Conservation (phyloP, 1,140 invertebrate genomes). For the Pachypsylla venusta region DNA sequence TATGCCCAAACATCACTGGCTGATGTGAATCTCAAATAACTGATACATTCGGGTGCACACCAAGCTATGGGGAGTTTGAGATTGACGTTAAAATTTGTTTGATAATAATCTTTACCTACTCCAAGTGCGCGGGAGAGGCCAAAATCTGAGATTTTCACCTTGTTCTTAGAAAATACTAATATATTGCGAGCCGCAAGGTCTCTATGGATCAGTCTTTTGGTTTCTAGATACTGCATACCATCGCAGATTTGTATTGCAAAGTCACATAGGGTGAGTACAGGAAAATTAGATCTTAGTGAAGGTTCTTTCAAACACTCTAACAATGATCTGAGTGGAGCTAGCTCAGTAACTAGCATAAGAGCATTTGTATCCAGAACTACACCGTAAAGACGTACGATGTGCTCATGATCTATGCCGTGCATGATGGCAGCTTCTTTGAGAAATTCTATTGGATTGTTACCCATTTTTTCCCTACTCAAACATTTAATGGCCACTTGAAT, state of each 20-base stretch:
- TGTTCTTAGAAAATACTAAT: slow-evolving; percentile 86
- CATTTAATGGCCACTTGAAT: slow-evolving; percentile 97
- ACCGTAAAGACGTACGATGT: slow-evolving; percentile 91
- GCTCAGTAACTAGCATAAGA: slow-evolving; percentile 90
- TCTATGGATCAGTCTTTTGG: slow-evolving; percentile 83
- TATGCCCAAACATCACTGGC: slow-evolving; percentile 96
- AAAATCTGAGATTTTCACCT: slow-evolving; percentile 97
- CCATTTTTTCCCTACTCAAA: slow-evolving; percentile 81
- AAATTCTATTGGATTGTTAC: slow-evolving; percentile 90
- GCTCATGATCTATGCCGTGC: slow-evolving; percentile 92
- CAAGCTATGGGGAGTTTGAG: slow-evolving; percentile 95
- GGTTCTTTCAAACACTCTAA: slow-evolving; percentile 92
- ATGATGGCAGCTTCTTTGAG: slow-evolving; percentile 96
- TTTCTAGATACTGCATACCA: slow-evolving; percentile 90
- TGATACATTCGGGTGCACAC: slow-evolving; percentile 97
- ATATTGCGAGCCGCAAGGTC: slow-evolving; percentile 92
- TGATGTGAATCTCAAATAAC: slow-evolving; percentile 88
- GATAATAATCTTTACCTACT: slow-evolving; percentile 96
- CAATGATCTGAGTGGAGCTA: slow-evolving; percentile 85
- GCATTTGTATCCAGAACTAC: slow-evolving; percentile 90
- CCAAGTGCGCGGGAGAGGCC: slow-evolving; percentile 89
- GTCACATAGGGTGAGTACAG: slow-evolving; percentile 72
- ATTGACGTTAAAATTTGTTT: slow-evolving; percentile 96
- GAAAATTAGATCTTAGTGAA: slow-evolving; percentile 69
- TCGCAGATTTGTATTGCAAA: slow-evolving; percentile 91